These are phyloP conservation scores for Mesorhabditis spiculigera DNA, from an alignment of 2,888 invertebrate species.

Conservation along the genomic window DNA sequence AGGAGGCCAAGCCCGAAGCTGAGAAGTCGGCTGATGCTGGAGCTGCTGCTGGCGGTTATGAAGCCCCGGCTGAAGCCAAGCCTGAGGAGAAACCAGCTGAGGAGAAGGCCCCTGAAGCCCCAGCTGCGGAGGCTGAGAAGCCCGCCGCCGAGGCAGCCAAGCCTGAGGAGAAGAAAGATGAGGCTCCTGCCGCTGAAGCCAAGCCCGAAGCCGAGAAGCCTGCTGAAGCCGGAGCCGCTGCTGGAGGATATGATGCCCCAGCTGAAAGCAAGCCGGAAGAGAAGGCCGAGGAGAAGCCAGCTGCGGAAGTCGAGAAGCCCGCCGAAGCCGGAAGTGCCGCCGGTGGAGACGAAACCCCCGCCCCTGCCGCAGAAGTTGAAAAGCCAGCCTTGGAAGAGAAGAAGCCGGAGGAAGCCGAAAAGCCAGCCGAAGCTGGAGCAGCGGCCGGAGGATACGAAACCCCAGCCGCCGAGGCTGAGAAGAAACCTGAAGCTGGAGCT, in stretches of 20 bases:
- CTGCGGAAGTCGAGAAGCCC: not conserved
- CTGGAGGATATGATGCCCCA: constrained; percentile 6
- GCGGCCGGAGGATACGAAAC: constrained; percentile 1
- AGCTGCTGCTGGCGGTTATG: no score
- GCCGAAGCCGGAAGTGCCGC: not conserved
- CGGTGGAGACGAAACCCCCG: not conserved
- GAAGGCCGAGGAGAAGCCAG: constrained; percentile 6
- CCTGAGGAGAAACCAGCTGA: not conserved
- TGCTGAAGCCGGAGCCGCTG: not conserved
- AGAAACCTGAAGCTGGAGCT: not conserved
- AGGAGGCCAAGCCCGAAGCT: no score
- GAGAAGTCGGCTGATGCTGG: no score
- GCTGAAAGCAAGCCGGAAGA: not conserved
- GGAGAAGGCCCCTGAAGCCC: not conserved
- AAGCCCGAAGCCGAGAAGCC: not conserved
- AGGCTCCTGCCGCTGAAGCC: not conserved
- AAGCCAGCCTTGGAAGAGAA: not conserved
- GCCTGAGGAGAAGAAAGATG: not conserved
- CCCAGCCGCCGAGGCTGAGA: not conserved
- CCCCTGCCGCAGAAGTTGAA: not conserved
- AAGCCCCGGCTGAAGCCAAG: not conserved
- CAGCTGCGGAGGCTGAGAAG: constrained; percentile 1
- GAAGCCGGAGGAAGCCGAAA: not conserved
- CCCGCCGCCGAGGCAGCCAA: not conserved
- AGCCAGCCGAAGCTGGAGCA: not conserved